These are phyloP conservation scores for Silurus meridionalis DNA, from an alignment of 2,113 vertebrate genomes.

Conservation along the genomic window DNA sequence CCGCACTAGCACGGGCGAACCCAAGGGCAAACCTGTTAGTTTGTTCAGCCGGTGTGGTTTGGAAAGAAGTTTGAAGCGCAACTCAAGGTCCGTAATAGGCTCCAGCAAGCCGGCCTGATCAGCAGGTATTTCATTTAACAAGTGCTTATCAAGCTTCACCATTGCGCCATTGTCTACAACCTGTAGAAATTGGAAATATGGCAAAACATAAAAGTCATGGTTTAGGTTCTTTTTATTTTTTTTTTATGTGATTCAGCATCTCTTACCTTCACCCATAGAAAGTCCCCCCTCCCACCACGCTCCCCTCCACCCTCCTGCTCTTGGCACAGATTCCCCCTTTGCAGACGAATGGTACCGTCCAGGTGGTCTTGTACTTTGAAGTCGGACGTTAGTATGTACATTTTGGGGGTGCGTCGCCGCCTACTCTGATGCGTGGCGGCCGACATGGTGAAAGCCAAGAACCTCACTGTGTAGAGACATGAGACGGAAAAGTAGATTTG, in stretches of 20 bases:
- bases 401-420: constrained; percentile 63
- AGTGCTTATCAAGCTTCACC: constrained; percentile 66
- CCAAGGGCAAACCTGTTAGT: constrained; percentile 57
- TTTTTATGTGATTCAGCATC: background rate
- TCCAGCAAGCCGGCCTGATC: constrained; percentile 68
- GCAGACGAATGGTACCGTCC: constrained; percentile 71
- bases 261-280: constrained; percentile 71
- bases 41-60: constrained; percentile 63
- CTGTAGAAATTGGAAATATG: constrained; percentile 44
- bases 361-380: constrained; percentile 66
- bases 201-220: background rate
- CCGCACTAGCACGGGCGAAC: constrained; percentile 67
- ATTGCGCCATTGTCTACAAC: constrained; percentile 68
- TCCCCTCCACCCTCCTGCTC: constrained; percentile 61
- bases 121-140: constrained; percentile 61
- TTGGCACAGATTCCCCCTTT: constrained; percentile 69
- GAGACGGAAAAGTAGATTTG: background rate
- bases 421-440: constrained; percentile 55
- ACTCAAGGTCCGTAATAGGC: constrained; percentile 68
- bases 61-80: constrained; percentile 66
- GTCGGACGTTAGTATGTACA: constrained; percentile 67
- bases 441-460: constrained; percentile 60
- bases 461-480: background rate
- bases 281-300: constrained; percentile 49
- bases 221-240: background rate